Base-by-base conservation (phyloP, 2,797 vertebrate genomes). In the Enteromius viviparus region DNA sequence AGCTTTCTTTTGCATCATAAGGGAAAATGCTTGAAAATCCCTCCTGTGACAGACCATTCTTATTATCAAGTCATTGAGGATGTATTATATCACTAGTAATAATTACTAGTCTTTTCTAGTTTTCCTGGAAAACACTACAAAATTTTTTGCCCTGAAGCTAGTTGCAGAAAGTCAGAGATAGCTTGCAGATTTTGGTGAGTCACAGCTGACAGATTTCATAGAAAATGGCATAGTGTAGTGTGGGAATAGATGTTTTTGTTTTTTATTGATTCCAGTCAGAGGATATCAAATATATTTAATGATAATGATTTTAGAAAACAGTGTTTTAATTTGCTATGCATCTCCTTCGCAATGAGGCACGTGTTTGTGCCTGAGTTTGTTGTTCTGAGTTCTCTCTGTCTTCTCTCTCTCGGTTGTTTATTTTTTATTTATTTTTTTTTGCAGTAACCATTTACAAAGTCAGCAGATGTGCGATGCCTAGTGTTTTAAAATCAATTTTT, bases 151-250 rank as follows among this genome's bases (percentile, higher is more conserved):
- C 29, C 17, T 21, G 47, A 74, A 58, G 51, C 32, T 5, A 76
- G 71, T 1, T 74, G 29, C 17, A 51, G 47, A 51, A 34, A 72
- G 10, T 23, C 19, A 55, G 17, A 71, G 32, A 4, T n/a, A 19
- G 77, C 23, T 29, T 37, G 14, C n/a, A 55, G 23, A 71, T 80
- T 80, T 80, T 47, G 68, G 19, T 19, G 26, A 71, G 37, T 60
- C 68, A 21, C 23, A 60, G 68, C 58, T 71, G 68, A 80, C 19
- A 71, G 51, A 71, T 80, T 60, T 62, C 11, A 34, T 7, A 34
- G 68, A 71, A 71, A 80, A 47, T 71, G 45, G 26, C 19, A 3
- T 75, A 9, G 78, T 62, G 53, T 60, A 32, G 15, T 42, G 47
- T 81, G 7, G 77, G 4, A 11, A 51, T 15, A 23, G 55, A 23